These are phyloP conservation scores for Microcebus murinus DNA, from an alignment of 2,113 vertebrate genomes.

Conservation along the genomic window DNA sequence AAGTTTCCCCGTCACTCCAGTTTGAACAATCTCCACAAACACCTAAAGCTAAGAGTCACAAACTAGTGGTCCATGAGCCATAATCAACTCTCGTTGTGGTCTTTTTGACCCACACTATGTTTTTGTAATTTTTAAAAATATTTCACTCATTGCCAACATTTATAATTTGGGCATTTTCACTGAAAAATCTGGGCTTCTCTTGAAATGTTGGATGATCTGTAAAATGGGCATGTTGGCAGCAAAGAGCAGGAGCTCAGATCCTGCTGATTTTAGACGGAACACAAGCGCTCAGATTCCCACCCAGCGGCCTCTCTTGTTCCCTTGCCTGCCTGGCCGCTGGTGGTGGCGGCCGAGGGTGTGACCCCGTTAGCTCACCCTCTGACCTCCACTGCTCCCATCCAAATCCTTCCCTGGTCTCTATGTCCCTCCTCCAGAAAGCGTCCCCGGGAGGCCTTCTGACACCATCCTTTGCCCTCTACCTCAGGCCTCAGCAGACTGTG, in stretches of 20 bases:
- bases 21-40: not conserved
- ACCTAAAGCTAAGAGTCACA: not conserved
- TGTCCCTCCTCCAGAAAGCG: not conserved
- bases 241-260: not conserved
- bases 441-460: not conserved
- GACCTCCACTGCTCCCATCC: not conserved
- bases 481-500: not conserved
- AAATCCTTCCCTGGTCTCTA: not conserved
- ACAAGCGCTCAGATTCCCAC: rapidly evolving
- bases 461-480: not conserved
- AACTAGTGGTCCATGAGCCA: not conserved
- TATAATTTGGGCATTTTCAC: not conserved
- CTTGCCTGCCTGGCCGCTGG: not conserved
- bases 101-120: not conserved
- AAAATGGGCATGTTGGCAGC: not conserved
- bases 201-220: not conserved
- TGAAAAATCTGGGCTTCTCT: not conserved
- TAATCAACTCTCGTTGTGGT: not conserved
- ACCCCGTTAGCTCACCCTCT: not conserved
- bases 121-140: not conserved
- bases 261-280: not conserved
- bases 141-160: not conserved
- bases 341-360: too few species aligned
- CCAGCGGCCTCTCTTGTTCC: not conserved
- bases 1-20: not conserved